phyloP scores from a whole-genome alignment of 2,797 vertebrate species.

The Acipenser ruthenus region DNA sequence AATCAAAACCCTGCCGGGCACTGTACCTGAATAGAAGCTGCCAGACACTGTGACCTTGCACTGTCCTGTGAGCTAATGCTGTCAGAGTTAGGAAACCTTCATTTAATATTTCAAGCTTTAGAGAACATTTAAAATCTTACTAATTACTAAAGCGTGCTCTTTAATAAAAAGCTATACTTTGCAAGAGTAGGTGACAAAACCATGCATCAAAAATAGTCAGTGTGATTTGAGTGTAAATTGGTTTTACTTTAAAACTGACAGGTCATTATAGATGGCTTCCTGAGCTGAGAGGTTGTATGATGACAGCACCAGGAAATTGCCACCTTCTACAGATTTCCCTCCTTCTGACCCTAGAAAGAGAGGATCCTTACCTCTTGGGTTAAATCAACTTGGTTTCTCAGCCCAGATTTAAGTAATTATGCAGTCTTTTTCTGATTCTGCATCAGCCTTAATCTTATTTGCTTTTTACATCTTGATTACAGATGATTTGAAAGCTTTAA shows the following conservation, averaged over 20 bases:
- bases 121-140: conserved; percentile 23
- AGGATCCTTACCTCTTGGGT: too few species aligned
- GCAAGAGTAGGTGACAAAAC: conserved; percentile 18
- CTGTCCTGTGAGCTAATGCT: neutral
- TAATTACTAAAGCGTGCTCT: conserved; percentile 22
- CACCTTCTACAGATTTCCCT: conserved; percentile 28
- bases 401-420: too few species aligned
- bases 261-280: conserved; percentile 36
- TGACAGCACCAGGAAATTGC: conserved; percentile 47
- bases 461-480: too few species aligned
- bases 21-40: conserved; percentile 19
- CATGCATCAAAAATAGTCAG: conserved; percentile 16
- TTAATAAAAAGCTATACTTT: neutral
- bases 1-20: conserved; percentile 19
- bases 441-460: too few species aligned
- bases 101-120: conserved; percentile 33
- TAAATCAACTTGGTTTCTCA: too few species aligned
- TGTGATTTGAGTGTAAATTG: conserved; percentile 13
- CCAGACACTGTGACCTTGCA: conserved; percentile 16
- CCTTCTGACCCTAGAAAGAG: conserved; percentile 20
- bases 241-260: conserved; percentile 36
- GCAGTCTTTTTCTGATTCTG: too few species aligned
- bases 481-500: too few species aligned
- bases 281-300: conserved; percentile 41
- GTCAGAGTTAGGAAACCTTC: conserved; percentile 17